A percentile compares a stretch with the other conserved stretches of the same genome.
phyloP scores from a whole-genome alignment of 2,888 invertebrate species.

The Drosophila borborema region DNA sequence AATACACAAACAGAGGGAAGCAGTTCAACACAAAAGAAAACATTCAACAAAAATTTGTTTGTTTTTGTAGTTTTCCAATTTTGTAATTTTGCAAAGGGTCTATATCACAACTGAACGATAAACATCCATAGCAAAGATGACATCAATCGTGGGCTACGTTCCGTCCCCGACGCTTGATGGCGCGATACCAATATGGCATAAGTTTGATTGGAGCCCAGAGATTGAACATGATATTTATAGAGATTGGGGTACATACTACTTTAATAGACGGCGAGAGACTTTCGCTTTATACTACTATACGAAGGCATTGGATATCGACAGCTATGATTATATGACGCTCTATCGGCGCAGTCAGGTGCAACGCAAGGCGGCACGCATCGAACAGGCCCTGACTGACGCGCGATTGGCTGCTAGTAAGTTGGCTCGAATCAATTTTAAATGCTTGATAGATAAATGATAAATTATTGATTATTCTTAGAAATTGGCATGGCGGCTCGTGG shows the following conservation, averaged over 20 bases:
- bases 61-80: conserved; percentile 6
- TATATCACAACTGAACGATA: neutral
- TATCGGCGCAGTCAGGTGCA: conserved; percentile 81
- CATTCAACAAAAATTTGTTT: neutral
- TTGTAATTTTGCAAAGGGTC: conserved; percentile 13
- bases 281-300: conserved; percentile 81
- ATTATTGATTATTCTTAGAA: neutral
- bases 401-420: conserved; percentile 73
- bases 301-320: conserved; percentile 74
- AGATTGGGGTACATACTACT: conserved; percentile 83
- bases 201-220: conserved; percentile 74
- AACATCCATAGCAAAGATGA: conserved; percentile 27
- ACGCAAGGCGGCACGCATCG: conserved; percentile 76
- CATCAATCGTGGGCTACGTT: conserved; percentile 59
- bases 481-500: conserved; percentile 49
- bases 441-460: neutral
- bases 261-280: conserved; percentile 77
- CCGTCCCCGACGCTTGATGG: conserved; percentile 8
- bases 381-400: conserved; percentile 74
- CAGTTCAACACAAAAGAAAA: neutral
- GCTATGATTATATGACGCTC: conserved; percentile 71
- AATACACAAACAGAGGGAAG: conserved; percentile 1
- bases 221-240: conserved; percentile 81
- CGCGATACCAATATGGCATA: conserved; percentile 64
- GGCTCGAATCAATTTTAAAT: too few relatives aligned